These are phyloP conservation scores for Penaeus chinensis DNA, from an alignment of 1,140 invertebrate species.

Conservation along the genomic window DNA sequence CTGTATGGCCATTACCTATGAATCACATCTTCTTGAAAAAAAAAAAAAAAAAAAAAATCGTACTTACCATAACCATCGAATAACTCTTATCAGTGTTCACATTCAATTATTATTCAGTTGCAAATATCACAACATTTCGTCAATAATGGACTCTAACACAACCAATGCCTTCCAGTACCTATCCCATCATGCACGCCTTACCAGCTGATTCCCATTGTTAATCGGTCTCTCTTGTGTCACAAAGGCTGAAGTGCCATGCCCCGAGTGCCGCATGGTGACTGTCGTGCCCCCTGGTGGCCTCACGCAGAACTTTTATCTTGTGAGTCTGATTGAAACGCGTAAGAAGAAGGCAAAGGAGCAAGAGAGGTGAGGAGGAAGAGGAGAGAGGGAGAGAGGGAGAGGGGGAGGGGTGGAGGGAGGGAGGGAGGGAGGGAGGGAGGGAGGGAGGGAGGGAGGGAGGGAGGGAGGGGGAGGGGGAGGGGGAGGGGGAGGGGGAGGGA, in stretches of 20 bases:
- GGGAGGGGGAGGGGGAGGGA: no score
- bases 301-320: conserved; percentile 45
- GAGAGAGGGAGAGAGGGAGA: not conserved
- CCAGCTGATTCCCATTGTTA: not conserved
- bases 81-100: no score
- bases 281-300: conserved; percentile 20
- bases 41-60: no score
- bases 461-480: no score
- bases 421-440: not conserved
- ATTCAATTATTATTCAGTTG: no score
- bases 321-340: conserved; percentile 23
- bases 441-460: not conserved
- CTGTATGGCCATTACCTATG: no score
- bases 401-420: not conserved
- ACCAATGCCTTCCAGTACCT: no score
- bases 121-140: no score
- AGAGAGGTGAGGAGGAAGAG: conserved; percentile 7
- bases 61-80: no score
- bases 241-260: conserved; percentile 24
- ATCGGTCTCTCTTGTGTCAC: not conserved
- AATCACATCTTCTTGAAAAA: no score
- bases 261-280: conserved; percentile 32
- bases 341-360: not conserved
- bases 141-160: no score
- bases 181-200: no score